phyloP scores from a whole-genome alignment of 37 sponge, comb jelly and placozoan genomes.

The Axinella damicornis region DNA sequence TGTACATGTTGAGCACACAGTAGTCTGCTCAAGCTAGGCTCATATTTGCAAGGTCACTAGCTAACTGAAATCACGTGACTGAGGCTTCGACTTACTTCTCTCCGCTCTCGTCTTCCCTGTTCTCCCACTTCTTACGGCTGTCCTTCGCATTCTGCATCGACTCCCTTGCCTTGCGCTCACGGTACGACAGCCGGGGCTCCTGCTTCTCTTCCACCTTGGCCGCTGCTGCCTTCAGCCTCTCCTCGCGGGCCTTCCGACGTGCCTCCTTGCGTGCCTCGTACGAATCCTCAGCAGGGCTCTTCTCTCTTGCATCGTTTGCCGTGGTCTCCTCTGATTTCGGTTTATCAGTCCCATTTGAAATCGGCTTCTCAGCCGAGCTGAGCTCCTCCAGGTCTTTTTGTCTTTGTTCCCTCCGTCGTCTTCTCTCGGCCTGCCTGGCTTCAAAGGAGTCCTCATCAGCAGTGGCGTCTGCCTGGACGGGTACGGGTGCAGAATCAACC shows the following conservation, averaged over 20 bases:
- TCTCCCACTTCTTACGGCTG: constrained; percentile 52
- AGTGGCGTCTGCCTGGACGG: not conserved
- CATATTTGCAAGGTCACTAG: too few species aligned
- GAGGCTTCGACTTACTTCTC: constrained; percentile 41
- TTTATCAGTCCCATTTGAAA: constrained; percentile 19
- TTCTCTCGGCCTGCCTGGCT: constrained; percentile 60
- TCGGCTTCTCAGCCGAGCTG: not conserved
- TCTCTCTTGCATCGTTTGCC: not conserved
- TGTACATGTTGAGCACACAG: too few species aligned
- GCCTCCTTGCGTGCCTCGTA: constrained; percentile 78
- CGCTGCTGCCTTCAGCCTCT: constrained; percentile 62
- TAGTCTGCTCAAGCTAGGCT: too few species aligned
- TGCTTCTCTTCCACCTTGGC: constrained; percentile 25
- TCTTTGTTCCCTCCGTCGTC: constrained; percentile 45
- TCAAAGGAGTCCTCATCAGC: constrained; percentile 59
- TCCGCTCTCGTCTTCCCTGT: constrained; percentile 54
- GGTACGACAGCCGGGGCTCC: constrained; percentile 53
- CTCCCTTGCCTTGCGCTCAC: constrained; percentile 54
- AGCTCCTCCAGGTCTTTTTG: constrained; percentile 27
- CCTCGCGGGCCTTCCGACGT: constrained; percentile 79
- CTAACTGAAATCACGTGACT: too few species aligned
- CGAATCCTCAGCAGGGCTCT: constrained; percentile 44
- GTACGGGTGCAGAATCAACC: too few species aligned
- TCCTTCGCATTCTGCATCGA: constrained; percentile 27
- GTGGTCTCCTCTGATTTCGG: not conserved